Conservation (phyloP, 2,797 vertebrate genomes). For the Serranus cabrilla region DNA sequence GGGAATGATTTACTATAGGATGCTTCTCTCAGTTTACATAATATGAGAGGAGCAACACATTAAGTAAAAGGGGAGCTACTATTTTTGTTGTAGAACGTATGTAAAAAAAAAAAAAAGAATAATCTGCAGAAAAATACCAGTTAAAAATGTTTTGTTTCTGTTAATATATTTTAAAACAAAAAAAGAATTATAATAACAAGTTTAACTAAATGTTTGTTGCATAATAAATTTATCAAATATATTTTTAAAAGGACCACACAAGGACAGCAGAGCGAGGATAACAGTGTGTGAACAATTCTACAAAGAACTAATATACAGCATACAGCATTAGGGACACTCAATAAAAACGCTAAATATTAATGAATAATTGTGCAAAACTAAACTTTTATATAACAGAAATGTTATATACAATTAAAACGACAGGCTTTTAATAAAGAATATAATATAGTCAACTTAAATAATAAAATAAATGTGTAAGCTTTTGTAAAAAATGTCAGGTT, state of each 20-base stretch:
- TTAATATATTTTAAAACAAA: no score
- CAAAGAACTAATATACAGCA: not conserved
- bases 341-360: not conserved
- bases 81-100: not conserved
- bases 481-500: not conserved
- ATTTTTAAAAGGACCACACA: not conserved
- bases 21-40: not conserved
- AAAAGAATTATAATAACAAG: no score
- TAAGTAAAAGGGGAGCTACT: not conserved
- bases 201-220: no score
- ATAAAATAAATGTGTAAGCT: not conserved
- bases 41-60: not conserved
- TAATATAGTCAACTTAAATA: not conserved
- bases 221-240: no score
- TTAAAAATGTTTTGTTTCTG: no score
- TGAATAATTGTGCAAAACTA: no score
- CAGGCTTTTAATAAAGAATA: no score
- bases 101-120: no score
- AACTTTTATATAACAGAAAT: no score
- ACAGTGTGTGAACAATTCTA: not conserved
- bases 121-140: no score
- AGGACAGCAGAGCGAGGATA: not conserved
- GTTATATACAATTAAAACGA: no score
- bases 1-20: not conserved
- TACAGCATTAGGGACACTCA: not conserved